Conservation (phyloP, 2,888 invertebrate genomes). For the Platerodrilus igneus region DNA sequence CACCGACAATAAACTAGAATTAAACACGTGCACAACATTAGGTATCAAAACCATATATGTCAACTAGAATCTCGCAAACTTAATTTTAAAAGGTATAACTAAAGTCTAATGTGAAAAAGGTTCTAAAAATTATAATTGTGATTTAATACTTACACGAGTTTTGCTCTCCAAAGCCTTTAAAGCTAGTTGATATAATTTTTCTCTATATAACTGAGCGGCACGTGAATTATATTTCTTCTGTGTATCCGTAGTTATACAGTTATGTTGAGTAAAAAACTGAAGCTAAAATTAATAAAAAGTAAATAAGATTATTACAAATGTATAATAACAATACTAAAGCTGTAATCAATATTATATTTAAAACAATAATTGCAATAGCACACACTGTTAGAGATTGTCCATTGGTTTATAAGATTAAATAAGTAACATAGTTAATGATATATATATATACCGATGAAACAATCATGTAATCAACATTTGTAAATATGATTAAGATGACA, state of each 20-base stretch:
- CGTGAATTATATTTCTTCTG: conserved; percentile 97
- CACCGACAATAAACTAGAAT: conserved; percentile 36
- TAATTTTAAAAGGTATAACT: no score
- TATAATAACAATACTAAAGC: no score
- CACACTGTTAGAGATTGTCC: no score
- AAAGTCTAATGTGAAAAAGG: conserved; percentile 6
- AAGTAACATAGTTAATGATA: no score
- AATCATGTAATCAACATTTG: no score
- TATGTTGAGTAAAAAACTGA: conserved; percentile 92
- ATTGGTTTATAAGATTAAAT: no score
- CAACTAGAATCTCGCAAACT: no score
- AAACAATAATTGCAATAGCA: no score
- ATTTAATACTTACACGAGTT: conserved; percentile 71
- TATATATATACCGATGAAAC: no score
- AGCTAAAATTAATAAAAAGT: conserved; percentile 55
- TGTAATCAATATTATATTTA: no score
- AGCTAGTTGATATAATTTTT: conserved; percentile 79
- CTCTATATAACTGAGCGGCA: conserved; percentile 88
- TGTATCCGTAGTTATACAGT: conserved; percentile 85
- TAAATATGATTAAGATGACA: no score
- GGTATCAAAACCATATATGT: conserved; percentile 6
- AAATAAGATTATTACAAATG: conserved; percentile 2
- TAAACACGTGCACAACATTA: conserved; percentile 20
- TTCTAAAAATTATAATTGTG: background rate
- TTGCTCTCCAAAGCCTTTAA: conserved; percentile 83